Base-by-base conservation (phyloP, 2,797 vertebrate species). In the Brachyalestes nurse region DNA sequence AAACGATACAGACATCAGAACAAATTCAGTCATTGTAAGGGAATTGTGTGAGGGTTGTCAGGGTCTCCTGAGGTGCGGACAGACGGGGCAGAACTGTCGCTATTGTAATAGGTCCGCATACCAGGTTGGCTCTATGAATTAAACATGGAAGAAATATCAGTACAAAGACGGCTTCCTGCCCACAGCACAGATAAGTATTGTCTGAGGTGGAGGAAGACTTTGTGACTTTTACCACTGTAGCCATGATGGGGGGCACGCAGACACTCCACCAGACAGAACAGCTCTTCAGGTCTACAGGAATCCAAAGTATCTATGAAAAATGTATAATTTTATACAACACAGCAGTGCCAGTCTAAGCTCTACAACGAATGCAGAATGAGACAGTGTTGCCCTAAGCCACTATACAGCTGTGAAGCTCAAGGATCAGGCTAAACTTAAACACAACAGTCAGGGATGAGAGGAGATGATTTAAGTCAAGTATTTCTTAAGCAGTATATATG, bases 141-240 rank as follows among this genome's bases (percentile, higher is more conserved):
- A 86, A 84, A 83, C 78, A 86, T 86, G 77, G 57, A 14, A 61
- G 53, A 77, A 66, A 69, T 73, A 82, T 57, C 67, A 64, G 51
- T 77, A 80, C 71, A 80, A 80, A 80, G 62, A 75, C 49, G 57
- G 45, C 60, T 69, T 76, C 58, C 61, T 70, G 23, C 53, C 51
- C 58, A 47, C 80, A 25, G 81, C 66, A 77, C 55, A 62, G 75
- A 78, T 72, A 64, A 78, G 65, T 69, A 71, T 8, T 49, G 69
- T 70, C 45, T 66, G 45, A 78, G 78, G 14, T 21, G 61, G 71
- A 64, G 19, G n/a, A 62, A 2, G 51, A 60, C 71, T 72, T 81
- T 64, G 42, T 60, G 75, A 85, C 49, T 73, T 71, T 53, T 75
- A 34, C 57, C 57, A 67, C 65, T 49, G 75, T 65, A 75, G 28